A percentile compares a stretch with the other conserved stretches of the same genome.
These are phyloP conservation scores for Lycopodina hypogea DNA, from an alignment of 37 sponge, comb jelly and placozoan species.

Conservation along the genomic window DNA sequence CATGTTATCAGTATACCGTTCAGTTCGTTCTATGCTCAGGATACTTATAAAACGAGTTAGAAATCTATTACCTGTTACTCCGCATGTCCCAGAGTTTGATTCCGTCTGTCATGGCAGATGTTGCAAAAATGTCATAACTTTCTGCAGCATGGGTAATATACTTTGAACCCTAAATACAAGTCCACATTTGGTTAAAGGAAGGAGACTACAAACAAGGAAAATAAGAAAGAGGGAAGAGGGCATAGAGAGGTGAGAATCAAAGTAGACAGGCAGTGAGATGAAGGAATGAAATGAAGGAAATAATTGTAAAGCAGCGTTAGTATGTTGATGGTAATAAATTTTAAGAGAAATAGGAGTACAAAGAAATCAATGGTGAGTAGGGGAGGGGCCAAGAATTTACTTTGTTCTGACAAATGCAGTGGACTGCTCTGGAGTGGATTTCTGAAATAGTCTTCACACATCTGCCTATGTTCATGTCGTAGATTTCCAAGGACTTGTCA, in stretches of 20 bases:
- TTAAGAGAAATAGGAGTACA: not conserved
- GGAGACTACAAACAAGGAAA: not conserved
- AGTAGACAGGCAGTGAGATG: no score
- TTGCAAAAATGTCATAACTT: constrained; percentile 82
- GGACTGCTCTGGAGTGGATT: constrained; percentile 55
- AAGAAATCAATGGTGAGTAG: not conserved
- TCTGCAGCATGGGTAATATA: constrained; percentile 57
- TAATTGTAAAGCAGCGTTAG: not conserved
- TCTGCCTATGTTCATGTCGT: constrained; percentile 78
- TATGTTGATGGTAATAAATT: not conserved
- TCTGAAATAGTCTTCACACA: constrained; percentile 48
- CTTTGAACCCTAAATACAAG: constrained; percentile 71
- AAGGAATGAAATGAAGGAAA: no score
- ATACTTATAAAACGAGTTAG: not conserved
- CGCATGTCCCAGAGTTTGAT: constrained; percentile 92
- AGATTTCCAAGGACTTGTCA: constrained; percentile 67
- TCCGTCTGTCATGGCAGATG: constrained; percentile 78
- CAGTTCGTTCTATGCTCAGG: no score
- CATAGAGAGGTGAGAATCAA: not conserved
- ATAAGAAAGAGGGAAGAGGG: not conserved
- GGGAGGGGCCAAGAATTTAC: constrained; percentile 21
- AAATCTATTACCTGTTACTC: constrained; percentile 44
- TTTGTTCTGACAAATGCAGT: constrained; percentile 77
- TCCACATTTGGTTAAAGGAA: not conserved
- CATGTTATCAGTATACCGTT: not conserved